Evolutionary conservation across 1,140 invertebrate genomes (phyloP).

Genomic region (Lasioglossum albipes): DNA sequence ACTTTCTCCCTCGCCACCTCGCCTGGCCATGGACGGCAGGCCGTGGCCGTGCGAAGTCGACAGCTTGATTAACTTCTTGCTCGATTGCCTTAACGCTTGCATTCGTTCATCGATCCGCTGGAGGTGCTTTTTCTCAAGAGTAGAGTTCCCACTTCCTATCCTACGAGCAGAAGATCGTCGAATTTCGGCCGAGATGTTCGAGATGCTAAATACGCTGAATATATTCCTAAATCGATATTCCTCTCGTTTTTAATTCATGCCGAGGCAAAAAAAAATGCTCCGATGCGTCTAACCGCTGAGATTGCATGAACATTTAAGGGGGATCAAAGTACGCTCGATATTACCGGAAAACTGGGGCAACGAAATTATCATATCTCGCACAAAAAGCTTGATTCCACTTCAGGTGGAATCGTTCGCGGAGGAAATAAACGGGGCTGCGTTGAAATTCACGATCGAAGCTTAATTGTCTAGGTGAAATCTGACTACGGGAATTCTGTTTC

Average conservation of each 20-base stretch:
- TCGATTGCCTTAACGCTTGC: not conserved
- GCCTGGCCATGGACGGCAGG: not conserved
- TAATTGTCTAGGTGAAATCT: constrained; percentile 7
- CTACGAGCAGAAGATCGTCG: too few relatives aligned
- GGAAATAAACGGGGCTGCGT: not conserved
- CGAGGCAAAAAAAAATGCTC: constrained; percentile 5
- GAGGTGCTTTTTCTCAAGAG: too few relatives aligned
- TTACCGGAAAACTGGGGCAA: constrained; percentile 16
- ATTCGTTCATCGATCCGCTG: not conserved
- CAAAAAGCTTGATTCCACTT: not conserved
- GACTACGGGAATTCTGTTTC: not conserved
- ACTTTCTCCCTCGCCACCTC: constrained; percentile 3
- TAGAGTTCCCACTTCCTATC: too few relatives aligned
- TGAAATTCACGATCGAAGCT: constrained; percentile 1
- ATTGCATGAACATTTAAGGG: constrained; percentile 29
- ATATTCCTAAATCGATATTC: not conserved
- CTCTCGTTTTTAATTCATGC: too few relatives aligned
- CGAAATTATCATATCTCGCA: constrained; percentile 33
- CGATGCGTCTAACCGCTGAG: constrained; percentile 8
- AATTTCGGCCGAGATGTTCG: too few relatives aligned
- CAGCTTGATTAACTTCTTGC: not conserved
- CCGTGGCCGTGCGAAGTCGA: not conserved
- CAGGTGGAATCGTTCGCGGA: not conserved
- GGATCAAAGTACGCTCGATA: constrained; percentile 7
- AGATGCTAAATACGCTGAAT: too few relatives aligned